Base-by-base conservation (phyloP, 1,140 invertebrate genomes). In the Drosophila hydei region DNA sequence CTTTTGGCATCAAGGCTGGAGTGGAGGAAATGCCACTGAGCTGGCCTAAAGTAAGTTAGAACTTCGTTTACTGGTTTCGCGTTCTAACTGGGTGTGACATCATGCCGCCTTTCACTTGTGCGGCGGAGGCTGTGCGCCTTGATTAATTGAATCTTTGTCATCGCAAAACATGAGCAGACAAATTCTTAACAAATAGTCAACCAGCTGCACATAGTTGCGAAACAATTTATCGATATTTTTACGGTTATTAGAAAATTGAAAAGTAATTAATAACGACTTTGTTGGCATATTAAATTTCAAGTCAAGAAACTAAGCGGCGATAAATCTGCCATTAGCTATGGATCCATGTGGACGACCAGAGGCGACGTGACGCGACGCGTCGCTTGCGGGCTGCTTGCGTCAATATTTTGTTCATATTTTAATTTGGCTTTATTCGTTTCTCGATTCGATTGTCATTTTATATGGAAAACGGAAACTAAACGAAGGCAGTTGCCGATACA, bases 191-290 rank as follows among this genome's bases (percentile, higher is more conserved):
- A 55, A 55, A 38, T 43, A 51, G 33, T 25, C 43, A 33, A 33
- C 30, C 30, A 33, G 48, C 36, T 70, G 67, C 67, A 59, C 62
- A 80, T 73, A 30, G 48, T 52, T 61, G 11, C 30, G 7, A 3
- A 21, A 61, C 19, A 77, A 80, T 77, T 77, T 70, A 74, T 77
- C 51, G 77, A 72, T 85, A 58, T 85, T 83, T 83, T 83, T 83
- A 87, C 78, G 81, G 62, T 81, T 78, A 88, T 87, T 88, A 87
- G 78, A 67, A 75, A 88, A 61, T 87, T 72, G 81, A 88, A 87
- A 83, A 65, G 67, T 83, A 78, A 87, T 87, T 83, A 87, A 87
- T 87, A 87, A 87, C 63, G 70, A 62, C 77, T 88, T 87, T 72
- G 47, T 51, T 67, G 78, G 70, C 55, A 62, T 64, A 79, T 87